Percentiles rank a stretch among this genome's conserved stretches.
Evolutionary conservation across 1,140 invertebrate species (phyloP).

Genomic region (Halesus radiatus): DNA sequence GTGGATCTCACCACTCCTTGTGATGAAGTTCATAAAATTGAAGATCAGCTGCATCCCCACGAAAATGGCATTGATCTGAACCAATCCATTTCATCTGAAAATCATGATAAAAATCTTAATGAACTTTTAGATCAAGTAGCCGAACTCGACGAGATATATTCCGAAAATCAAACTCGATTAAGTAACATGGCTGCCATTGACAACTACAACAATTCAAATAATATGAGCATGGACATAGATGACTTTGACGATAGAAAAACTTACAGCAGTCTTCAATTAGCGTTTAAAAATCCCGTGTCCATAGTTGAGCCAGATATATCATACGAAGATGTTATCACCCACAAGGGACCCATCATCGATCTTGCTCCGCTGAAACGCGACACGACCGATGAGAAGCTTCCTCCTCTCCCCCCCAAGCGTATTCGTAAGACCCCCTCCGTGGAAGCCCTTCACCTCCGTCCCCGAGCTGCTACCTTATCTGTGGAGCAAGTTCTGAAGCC

Average conservation of each 20-base stretch:
- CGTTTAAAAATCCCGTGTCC: conserved; percentile 86
- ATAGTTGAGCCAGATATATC: conserved; percentile 69
- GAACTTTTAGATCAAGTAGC: conserved; percentile 80
- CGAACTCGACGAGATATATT: conserved; percentile 83
- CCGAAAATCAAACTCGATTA: conserved; percentile 74
- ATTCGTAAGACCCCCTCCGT: conserved; percentile 74
- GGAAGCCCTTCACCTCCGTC: conserved; percentile 63
- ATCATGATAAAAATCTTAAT: conserved; percentile 74
- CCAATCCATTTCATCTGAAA: conserved; percentile 17
- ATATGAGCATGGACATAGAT: conserved; percentile 69
- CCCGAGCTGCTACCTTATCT: conserved; percentile 58
- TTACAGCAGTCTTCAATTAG: conserved; percentile 86
- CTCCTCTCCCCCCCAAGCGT: conserved; percentile 84
- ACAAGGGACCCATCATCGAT: conserved; percentile 68
- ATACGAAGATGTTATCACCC: conserved; percentile 72
- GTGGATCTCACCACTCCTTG: conserved; percentile 55
- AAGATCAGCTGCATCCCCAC: conserved; percentile 33
- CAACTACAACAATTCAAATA: conserved; percentile 58
- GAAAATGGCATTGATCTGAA: conserved; percentile 34
- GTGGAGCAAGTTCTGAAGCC: conserved; percentile 65
- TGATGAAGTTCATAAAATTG: conserved; percentile 49
- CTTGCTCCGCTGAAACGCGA: conserved; percentile 69
- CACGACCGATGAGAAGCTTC: conserved; percentile 73
- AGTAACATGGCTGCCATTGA: conserved; percentile 65
- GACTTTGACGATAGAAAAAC: conserved; percentile 82